A percentile compares a stretch with the other conserved stretches of the same genome.
Evolutionary conservation across 2,888 invertebrate species (phyloP).

Genomic region (Zelleria hepariella): DNA sequence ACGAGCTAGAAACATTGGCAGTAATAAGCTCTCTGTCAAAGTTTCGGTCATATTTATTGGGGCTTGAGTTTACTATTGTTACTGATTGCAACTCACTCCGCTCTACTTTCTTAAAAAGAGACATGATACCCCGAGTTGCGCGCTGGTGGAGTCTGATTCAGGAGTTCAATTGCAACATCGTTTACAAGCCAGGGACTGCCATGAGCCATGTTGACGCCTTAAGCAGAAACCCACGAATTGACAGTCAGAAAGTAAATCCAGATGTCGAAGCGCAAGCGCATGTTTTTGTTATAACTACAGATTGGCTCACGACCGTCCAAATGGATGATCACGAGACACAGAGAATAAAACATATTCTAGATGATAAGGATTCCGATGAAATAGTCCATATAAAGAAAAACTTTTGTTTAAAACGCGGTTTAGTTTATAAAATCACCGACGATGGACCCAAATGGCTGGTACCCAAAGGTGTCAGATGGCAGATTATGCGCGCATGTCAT

Average conservation of each 20-base stretch:
- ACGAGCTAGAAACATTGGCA: slow-evolving; percentile 3
- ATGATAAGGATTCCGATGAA: not conserved
- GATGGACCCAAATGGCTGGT: slow-evolving; percentile 8
- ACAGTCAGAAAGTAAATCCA: not conserved
- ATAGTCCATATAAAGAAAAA: slow-evolving; percentile 3
- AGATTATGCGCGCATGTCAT: slow-evolving; percentile 14
- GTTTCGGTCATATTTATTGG: slow-evolving; percentile 18
- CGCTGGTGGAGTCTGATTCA: slow-evolving; percentile 12
- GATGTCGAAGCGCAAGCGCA: not conserved
- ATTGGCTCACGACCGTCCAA: slow-evolving; percentile 16
- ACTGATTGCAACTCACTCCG: slow-evolving; percentile 19
- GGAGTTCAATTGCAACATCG: slow-evolving; percentile 14
- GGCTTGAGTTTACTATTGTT: slow-evolving; percentile 16
- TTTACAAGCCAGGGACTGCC: slow-evolving; percentile 14
- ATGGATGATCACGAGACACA: slow-evolving; percentile 4
- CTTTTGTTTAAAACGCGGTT: slow-evolving; percentile 6
- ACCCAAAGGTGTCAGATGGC: slow-evolving; percentile 14
- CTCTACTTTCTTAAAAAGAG: slow-evolving; percentile 14
- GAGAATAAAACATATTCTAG: slow-evolving; percentile 1
- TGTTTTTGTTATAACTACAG: not conserved
- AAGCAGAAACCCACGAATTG: slow-evolving; percentile 11
- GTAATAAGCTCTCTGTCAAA: slow-evolving; percentile 16
- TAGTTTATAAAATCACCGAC: not conserved
- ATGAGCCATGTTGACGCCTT: slow-evolving; percentile 30
- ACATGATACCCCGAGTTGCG: slow-evolving; percentile 16